Percentiles rank a stretch among this genome's conserved stretches.
Conservation (phyloP, 2,888 invertebrate species). For the Flabesymbios commensalis region DNA sequence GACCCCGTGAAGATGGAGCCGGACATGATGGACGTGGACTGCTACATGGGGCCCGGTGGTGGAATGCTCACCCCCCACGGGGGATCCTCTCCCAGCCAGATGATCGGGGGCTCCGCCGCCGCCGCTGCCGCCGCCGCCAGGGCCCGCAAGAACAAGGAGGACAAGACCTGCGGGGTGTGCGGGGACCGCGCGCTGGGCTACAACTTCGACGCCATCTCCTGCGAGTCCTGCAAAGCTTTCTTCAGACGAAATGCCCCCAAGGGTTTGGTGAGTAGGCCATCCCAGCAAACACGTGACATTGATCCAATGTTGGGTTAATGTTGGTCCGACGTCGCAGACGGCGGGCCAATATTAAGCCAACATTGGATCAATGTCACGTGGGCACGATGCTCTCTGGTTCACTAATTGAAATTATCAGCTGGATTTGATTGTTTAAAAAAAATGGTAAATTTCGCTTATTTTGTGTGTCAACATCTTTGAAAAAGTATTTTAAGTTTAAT, state of each 20-base stretch:
- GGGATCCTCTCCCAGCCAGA: conserved; percentile 1
- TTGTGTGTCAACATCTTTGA: too few species aligned
- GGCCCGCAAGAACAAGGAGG: conserved; percentile 59
- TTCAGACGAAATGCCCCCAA: conserved; percentile 62
- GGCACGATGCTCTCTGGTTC: too few species aligned
- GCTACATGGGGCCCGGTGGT: conserved; percentile 24
- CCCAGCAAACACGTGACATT: too few species aligned
- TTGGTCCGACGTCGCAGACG: too few species aligned
- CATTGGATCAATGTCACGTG: too few species aligned
- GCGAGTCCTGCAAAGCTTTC: conserved; percentile 62
- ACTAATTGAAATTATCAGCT: too few species aligned
- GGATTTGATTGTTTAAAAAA: too few species aligned
- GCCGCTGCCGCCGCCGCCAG: too few species aligned
- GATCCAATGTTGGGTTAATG: too few species aligned
- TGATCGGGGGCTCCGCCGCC: conserved; percentile 1
- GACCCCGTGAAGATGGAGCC: background rate
- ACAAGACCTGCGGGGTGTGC: conserved; percentile 61
- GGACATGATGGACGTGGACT: conserved; percentile 19
- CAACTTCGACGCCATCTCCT: conserved; percentile 62
- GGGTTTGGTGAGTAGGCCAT: conserved; percentile 58
- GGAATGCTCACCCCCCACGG: background rate
- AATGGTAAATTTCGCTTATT: too few species aligned
- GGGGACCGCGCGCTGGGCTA: conserved; percentile 61
- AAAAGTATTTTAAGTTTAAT: too few species aligned
- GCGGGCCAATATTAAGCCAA: too few species aligned